Conservation (phyloP, 53 echinoderm and acorn worm species). For the Hippasteria phrygiana region DNA sequence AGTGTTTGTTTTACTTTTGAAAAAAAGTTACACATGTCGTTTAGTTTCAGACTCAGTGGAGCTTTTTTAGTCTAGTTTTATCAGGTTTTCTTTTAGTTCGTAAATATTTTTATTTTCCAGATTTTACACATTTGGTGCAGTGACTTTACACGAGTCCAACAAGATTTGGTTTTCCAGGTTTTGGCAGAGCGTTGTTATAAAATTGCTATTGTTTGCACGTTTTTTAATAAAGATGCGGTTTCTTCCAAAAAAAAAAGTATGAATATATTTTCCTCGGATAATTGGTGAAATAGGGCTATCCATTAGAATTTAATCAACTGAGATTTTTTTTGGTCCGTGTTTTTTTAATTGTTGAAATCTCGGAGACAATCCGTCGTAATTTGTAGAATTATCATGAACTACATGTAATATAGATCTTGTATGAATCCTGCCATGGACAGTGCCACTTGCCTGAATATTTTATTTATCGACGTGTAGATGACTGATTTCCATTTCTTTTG, state of each 20-base stretch:
- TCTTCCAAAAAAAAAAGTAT: neutral
- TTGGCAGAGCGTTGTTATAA: neutral
- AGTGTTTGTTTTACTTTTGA: neutral
- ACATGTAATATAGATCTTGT: slow-evolving; percentile 20
- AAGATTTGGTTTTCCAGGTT: neutral
- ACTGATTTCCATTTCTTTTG: slow-evolving; percentile 4
- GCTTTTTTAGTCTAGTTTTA: neutral
- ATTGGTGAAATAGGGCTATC: neutral
- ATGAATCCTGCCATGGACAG: slow-evolving; percentile 48
- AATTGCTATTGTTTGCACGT: neutral
- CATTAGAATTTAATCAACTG: neutral
- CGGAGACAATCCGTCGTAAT: slow-evolving; percentile 3
- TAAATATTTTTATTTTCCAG: slow-evolving; percentile 1
- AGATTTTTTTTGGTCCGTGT: neutral
- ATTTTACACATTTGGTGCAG: neutral
- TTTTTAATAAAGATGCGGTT: neutral
- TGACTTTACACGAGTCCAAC: neutral
- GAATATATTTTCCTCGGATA: neutral
- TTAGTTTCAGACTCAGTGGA: neutral
- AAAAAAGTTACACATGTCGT: no score
- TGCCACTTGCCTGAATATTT: slow-evolving; percentile 41
- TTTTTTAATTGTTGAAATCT: neutral
- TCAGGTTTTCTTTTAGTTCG: neutral
- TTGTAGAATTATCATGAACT: slow-evolving; percentile 22
- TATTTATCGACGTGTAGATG: slow-evolving; percentile 49